phyloP scores from a whole-genome alignment of 1,140 invertebrate genomes.

The Zaprionus africanus region DNA sequence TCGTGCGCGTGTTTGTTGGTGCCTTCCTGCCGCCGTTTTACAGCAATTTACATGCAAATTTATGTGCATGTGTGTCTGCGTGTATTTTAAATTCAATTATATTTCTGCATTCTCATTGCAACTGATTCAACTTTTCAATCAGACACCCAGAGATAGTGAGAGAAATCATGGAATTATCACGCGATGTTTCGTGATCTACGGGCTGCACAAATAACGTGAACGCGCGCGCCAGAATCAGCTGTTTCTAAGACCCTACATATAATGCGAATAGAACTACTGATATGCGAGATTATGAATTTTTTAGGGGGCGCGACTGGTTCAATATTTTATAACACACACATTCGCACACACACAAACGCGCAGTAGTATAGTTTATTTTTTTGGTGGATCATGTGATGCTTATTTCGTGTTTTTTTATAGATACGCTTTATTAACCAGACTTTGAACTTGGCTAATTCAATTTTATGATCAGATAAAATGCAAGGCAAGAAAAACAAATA shows the following conservation, averaged over 20 bases:
- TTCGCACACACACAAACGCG: background rate
- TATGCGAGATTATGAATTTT: background rate
- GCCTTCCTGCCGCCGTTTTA: constrained; percentile 16
- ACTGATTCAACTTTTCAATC: constrained; percentile 13
- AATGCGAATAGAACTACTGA: background rate
- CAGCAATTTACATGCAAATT: constrained; percentile 22
- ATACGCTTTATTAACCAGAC: constrained; percentile 59
- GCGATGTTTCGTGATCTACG: constrained; percentile 49
- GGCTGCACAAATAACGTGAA: constrained; percentile 27
- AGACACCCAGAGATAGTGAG: constrained; percentile 22
- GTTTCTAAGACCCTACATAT: constrained; percentile 2
- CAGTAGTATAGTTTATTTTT: constrained; percentile 28
- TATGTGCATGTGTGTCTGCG: constrained; percentile 3
- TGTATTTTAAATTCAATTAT: constrained; percentile 25
- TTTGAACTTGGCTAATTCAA: constrained; percentile 53
- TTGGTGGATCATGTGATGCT: constrained; percentile 66
- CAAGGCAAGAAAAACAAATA: constrained; percentile 17
- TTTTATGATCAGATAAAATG: constrained; percentile 70
- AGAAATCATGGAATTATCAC: constrained; percentile 63
- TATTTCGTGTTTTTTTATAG: constrained; percentile 22
- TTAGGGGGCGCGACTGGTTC: constrained; percentile 57
- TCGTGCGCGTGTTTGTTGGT: constrained; percentile 29
- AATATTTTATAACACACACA: constrained; percentile 16
- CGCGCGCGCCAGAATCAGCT: constrained; percentile 29
- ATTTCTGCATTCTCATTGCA: background rate